Evolutionary conservation across 2,113 vertebrate species (phyloP), one percentile per base, ranked within the genome.

Genomic region (Datnioides undecimradiatus): DNA sequence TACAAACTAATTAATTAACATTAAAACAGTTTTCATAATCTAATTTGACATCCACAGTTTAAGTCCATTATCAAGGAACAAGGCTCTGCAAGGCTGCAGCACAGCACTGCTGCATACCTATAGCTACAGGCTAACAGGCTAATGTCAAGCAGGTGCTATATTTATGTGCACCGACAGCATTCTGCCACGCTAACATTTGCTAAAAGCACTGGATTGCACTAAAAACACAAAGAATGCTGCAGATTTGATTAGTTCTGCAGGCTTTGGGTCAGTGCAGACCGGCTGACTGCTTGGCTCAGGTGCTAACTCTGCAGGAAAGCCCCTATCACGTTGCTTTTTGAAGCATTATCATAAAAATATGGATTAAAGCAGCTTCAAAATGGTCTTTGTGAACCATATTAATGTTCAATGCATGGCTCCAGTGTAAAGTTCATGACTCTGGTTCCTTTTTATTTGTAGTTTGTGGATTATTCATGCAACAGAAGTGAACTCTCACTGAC

Each of bases 381-480:
- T 40, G 14, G 6, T 27, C 52, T 31, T 17, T 55, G 23, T 41
- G 5, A 41, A 41, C 41, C 59, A n/a, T 13, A 8, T 71, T n/a
- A 14, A 43, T 72, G 36, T 19, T 13, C 2, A 54, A 2, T 16
- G 34, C 23, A 40, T 1, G 25, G 49, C 23, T 0, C 66, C 21
- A 8, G 21, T 54, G 16, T n/a, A 36, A 45, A 70, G n/a, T 55
- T 63, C 9, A 51, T 6, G 19, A 34, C 19, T 48, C n/a, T n/a
- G n/a, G 5, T 46, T 41, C 10, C 8, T 11, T 19, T 36, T 13
- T 48, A 25, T n/a, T 59, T 16, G n/a, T n/a, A 29, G 10, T 23
- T 46, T 23, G 12, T 69, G 23, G 46, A 21, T 83, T 57, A 73
- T 76, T 76, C 43, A 68, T 52, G 67, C 55, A 5, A 10, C 5